phyloP scores from a whole-genome alignment of 2,113 vertebrate species.

The Paramisgurnus dabryanus region DNA sequence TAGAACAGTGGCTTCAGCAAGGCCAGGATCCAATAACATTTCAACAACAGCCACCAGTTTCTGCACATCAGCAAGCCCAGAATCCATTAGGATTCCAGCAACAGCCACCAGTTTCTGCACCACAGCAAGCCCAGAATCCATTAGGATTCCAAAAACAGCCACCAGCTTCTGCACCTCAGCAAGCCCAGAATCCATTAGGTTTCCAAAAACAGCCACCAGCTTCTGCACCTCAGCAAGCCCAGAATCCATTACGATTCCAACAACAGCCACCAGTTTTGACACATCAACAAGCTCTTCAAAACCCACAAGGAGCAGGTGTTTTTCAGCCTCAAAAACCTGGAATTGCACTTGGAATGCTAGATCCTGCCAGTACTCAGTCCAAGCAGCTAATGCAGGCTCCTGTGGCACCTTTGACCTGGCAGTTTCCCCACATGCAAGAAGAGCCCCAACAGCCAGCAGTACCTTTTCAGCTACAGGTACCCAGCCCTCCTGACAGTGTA shows the following conservation, averaged over 20 bases:
- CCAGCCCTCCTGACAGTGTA: conserved; percentile 49
- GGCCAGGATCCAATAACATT: no score
- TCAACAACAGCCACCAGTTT: no score
- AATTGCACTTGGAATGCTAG: neutral
- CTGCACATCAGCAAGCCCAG: no score
- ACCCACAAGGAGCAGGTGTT: neutral
- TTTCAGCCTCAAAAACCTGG: neutral
- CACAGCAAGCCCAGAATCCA: no score
- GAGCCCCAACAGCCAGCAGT: neutral
- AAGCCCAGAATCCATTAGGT: no score
- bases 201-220: no score
- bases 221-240: neutral
- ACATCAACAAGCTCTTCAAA: neutral
- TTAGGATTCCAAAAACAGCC: no score
- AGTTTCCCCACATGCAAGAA: neutral
- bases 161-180: no score
- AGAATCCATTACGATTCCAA: neutral
- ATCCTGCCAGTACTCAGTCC: neutral
- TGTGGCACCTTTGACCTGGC: conserved; percentile 44
- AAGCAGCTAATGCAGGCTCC: conserved; percentile 30
- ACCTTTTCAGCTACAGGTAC: conserved; percentile 19
- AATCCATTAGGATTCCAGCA: no score
- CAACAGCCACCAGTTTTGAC: neutral
- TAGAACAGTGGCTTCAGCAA: neutral
- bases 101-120: no score